Base-by-base conservation (phyloP, 64 coral and sea anemone species). In the Dendronephthya gigantea region DNA sequence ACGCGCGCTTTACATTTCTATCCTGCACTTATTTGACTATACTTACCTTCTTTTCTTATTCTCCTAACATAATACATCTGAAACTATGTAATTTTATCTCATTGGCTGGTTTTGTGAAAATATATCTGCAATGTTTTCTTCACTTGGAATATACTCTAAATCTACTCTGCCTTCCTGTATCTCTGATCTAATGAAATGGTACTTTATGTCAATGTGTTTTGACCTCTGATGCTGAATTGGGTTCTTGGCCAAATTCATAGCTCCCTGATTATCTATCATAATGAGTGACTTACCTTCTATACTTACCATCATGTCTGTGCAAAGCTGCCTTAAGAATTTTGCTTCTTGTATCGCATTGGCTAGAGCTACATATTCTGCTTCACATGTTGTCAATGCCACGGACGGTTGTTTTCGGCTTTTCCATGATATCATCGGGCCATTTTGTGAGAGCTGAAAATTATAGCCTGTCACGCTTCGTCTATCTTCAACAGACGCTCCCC, bases 161-260 rank as follows among this genome's bases (percentile, higher is more conserved):
- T n/a, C n/a, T n/a, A n/a, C n/a, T n/a, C n/a, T n/a, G n/a, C n/a
- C n/a, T n/a, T n/a, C n/a, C 55, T 62, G 55, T 23, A 4, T 22
- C 30, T 79, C 72, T 79, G 72, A 79, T 79, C 72, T 79, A 8
- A 79, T 79, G 7, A 33, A 79, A 35, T 79, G 72, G 30, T 79
- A 79, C 32, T 19, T 79, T 35, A 79, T 79, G 32, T 79, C 72
- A 35, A 35, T 79, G 30, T 79, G 72, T 22, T 79, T 36, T 79
- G 72, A 79, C 17, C 72, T 79, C 28, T 79, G 72, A 1, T 79
- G 72, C 72, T 79, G 29, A 35, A 79, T 33, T 1, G 72, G 13
- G 17, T 79, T 79, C 11, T 35, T 12, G 5, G 72, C 11, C 17
- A 79, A 35, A 19, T 35, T 35, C 16, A 79, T 79, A 9, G 72